Percentiles rank a stretch among this genome's conserved stretches.
Conservation (phyloP, 64 coral and sea anemone genomes). For the Hydrozoanthus tunicans region DNA sequence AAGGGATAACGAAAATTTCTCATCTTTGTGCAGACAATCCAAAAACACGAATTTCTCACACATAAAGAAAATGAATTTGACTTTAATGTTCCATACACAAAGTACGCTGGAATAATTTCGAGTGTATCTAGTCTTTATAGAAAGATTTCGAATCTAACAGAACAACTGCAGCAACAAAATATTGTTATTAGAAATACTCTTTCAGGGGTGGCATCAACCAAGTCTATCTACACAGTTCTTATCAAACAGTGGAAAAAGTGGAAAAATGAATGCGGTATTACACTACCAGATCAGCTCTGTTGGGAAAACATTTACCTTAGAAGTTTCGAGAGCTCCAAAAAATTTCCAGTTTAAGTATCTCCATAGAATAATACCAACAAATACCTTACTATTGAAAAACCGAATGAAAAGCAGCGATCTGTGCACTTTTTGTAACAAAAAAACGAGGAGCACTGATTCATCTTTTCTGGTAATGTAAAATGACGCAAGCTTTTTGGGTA, state of each 20-base stretch:
- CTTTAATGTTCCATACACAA: background rate
- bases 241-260: background rate
- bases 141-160: background rate
- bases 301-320: background rate
- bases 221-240: slow-evolving; percentile 10
- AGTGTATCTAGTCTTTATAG: slow-evolving; percentile 27
- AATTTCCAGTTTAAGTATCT: slow-evolving; percentile 13
- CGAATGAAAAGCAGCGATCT: slow-evolving; percentile 7
- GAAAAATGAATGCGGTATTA: background rate
- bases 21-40: slow-evolving; percentile 12
- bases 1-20: slow-evolving; percentile 35
- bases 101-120: background rate
- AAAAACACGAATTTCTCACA: background rate
- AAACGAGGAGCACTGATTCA: background rate
- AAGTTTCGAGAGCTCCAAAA: background rate
- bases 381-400: slow-evolving; percentile 14
- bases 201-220: slow-evolving; percentile 12
- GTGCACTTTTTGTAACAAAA: slow-evolving; percentile 1
- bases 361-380: slow-evolving; percentile 27
- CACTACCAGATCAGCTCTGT: background rate
- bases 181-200: slow-evolving; percentile 1
- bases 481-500: background rate
- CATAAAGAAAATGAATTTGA: slow-evolving; percentile 25
- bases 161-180: background rate
- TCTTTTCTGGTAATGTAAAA: slow-evolving; percentile 7